Base-by-base conservation (phyloP, 2,888 invertebrate genomes). In the Unio delphinus region DNA sequence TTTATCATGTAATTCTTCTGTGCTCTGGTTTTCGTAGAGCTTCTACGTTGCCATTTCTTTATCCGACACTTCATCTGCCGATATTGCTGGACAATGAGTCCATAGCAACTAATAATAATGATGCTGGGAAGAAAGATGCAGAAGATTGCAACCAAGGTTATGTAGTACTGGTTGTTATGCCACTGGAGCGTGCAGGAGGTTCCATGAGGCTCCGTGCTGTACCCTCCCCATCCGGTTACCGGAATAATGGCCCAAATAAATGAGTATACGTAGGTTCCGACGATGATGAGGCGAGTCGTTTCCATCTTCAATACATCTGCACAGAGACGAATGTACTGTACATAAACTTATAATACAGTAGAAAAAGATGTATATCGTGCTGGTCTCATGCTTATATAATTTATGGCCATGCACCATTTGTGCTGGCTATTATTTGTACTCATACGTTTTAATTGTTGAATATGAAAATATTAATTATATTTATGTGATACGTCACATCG, bases 141-240 rank as follows among this genome's bases (percentile, higher is more conserved):
- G 45, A 61, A 28, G 17, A 73, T 26, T 30, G 70, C 23, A 61
- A 73, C 69, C n/a, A 74, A 55, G 2, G 78, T 78, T 15, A 78
- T 72, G 57, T 75, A 78, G 5, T 67, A 62, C 63, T 64, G 62
- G 64, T 74, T 75, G 11, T 65, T 68, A 4, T 71, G 61, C 81
- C 81, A 82, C 28, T 76, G 64, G 15, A 82, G 56, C 4, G 80
- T 82, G 61, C 81, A 82, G 0, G 81, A 82, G 3, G 81, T 82
- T 1, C 81, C 81, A 64, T 79, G 78, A 0, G 80, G 75, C 55
- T 82, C 81, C 45, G 74, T 69, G 3, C 73, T 71, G 62, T 78
- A 82, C 30, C 67, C 67, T 15, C 81, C 80, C 78, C 80, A 77
- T 20, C 79, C 80, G 3, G 77, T 30, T 8, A 82, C 55, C 1